Conservation (phyloP, 2,113 vertebrate genomes). For the Sterna hirundo region DNA sequence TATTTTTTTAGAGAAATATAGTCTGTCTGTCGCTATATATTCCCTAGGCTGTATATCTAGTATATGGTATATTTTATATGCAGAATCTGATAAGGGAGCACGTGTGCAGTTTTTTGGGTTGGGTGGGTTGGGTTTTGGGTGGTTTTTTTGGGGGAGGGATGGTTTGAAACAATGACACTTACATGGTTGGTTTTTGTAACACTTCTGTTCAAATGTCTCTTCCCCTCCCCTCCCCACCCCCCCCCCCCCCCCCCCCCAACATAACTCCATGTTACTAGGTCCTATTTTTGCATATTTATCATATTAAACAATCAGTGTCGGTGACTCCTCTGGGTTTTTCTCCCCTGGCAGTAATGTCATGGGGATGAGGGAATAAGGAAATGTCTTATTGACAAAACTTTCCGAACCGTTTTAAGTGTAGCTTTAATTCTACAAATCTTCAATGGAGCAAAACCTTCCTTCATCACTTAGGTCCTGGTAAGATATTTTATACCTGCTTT, state of each 20-base stretch:
- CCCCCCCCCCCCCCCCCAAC: too few relatives aligned
- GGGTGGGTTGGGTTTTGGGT: too few relatives aligned
- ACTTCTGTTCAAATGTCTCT: not conserved
- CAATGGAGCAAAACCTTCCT: not conserved
- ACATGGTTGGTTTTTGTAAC: not conserved
- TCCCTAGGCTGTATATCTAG: not conserved
- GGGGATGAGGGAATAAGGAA: not conserved
- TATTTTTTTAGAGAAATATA: rapidly evolving
- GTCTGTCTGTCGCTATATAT: rapidly evolving
- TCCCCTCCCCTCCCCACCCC: too few relatives aligned
- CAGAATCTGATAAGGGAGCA: not conserved
- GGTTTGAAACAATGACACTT: not conserved
- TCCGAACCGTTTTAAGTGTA: not conserved
- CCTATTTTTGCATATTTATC: not conserved
- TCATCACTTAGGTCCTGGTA: not conserved
- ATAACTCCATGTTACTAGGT: not conserved
- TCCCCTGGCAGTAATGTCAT: not conserved
- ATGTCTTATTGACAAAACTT: not conserved
- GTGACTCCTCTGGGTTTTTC: not conserved
- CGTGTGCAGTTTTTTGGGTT: not conserved
- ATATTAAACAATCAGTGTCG: not conserved
- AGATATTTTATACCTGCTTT: not conserved
- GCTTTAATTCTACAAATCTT: not conserved
- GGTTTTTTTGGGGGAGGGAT: not conserved
- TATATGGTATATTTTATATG: not conserved